Conservation (phyloP, 1,140 invertebrate genomes). For the Lepidotrigona ventralis region DNA sequence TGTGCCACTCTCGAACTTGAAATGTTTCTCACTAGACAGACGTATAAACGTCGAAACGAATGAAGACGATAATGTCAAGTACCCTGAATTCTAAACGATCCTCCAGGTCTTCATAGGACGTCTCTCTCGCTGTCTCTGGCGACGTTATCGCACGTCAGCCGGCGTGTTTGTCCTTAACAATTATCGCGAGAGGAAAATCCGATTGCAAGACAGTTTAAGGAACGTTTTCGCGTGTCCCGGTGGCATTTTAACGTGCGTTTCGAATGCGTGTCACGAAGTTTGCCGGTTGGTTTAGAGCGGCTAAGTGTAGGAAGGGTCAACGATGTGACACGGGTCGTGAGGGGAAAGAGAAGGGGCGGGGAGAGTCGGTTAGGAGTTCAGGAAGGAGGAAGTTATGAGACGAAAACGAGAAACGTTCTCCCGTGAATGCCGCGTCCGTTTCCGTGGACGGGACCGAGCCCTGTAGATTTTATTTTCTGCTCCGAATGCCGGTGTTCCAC, state of each 20-base stretch:
- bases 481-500: constrained; percentile 35
- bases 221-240: neutral
- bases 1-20: too few species aligned
- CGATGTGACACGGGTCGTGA: constrained; percentile 15
- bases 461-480: constrained; percentile 62
- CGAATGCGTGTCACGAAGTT: constrained; percentile 46
- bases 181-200: constrained; percentile 27
- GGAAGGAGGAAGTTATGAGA: constrained; percentile 47
- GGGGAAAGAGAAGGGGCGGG: neutral
- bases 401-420: constrained; percentile 32
- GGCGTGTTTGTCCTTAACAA: neutral
- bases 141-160: neutral
- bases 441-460: constrained; percentile 10
- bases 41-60: too few species aligned
- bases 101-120: neutral
- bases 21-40: too few species aligned
- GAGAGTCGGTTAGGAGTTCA: constrained; percentile 43
- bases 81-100: neutral
- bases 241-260: constrained; percentile 13
- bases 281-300: constrained; percentile 45
- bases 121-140: neutral
- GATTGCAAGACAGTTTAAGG: neutral
- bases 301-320: constrained; percentile 43
- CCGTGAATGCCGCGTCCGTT: constrained; percentile 36
- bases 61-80: too few species aligned